These are phyloP conservation scores for Eueremaeus valkanovi DNA, from an alignment of 2,888 invertebrate species.

Conservation along the genomic window DNA sequence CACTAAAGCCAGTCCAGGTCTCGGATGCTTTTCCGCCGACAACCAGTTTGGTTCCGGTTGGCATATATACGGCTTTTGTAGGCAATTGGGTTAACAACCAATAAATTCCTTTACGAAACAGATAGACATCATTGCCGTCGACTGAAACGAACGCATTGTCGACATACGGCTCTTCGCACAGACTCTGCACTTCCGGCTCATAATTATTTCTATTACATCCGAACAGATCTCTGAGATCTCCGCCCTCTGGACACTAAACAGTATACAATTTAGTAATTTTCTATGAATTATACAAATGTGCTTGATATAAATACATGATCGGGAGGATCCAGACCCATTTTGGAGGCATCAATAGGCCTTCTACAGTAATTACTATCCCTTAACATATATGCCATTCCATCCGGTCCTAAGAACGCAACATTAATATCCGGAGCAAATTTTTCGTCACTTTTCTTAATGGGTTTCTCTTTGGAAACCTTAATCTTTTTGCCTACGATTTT, in stretches of 20 bases:
- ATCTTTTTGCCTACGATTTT: not conserved
- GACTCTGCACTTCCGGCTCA: not conserved
- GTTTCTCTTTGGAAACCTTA: not conserved
- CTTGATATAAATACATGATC: not conserved
- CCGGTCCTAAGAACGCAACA: constrained; percentile 7
- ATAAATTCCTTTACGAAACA: not conserved
- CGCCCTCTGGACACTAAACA: constrained; percentile 19
- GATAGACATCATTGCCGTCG: not conserved
- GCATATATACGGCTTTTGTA: too few relatives aligned
- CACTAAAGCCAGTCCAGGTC: too few relatives aligned
- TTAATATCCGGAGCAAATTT: constrained; percentile 15
- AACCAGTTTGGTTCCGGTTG: too few relatives aligned
- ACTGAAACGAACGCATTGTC: not conserved
- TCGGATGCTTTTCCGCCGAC: too few relatives aligned
- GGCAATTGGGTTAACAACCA: too few relatives aligned
- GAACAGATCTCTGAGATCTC: not conserved
- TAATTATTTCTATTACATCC: not conserved
- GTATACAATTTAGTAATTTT: too few relatives aligned
- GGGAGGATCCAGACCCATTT: constrained; percentile 2
- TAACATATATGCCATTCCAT: not conserved
- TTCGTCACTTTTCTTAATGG: not conserved
- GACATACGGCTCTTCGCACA: constrained; percentile 1
- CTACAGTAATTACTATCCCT: not conserved
- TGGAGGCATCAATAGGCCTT: not conserved
- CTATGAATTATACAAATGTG: not conserved